Conservation (phyloP, 2,888 invertebrate genomes). For the Melipona bicolor region DNA sequence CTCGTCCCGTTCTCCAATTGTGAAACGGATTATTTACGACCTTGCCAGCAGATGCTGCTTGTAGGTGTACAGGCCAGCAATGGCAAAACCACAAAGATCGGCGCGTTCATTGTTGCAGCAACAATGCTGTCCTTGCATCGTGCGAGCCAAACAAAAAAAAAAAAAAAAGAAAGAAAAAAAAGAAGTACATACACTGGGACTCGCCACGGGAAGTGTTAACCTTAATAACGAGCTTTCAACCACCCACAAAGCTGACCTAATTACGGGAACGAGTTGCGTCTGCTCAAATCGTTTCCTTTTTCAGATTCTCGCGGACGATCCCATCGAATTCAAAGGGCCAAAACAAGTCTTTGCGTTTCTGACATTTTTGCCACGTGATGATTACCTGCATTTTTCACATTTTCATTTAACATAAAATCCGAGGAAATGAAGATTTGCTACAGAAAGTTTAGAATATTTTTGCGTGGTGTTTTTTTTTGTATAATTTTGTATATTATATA, state of each 20-base stretch:
- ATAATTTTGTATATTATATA: no score
- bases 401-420: no score
- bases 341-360: no score
- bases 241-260: slow-evolving; percentile 55
- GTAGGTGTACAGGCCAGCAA: slow-evolving; percentile 63
- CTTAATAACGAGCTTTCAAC: slow-evolving; percentile 63
- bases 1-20: slow-evolving; percentile 38
- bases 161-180: slow-evolving; percentile 4
- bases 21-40: slow-evolving; percentile 65
- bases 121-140: slow-evolving; percentile 65
- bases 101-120: slow-evolving; percentile 63
- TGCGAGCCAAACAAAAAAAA: slow-evolving; percentile 16
- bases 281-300: background rate
- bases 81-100: slow-evolving; percentile 55
- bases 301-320: background rate
- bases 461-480: no score
- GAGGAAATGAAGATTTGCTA: no score
- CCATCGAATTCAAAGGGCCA: no score
- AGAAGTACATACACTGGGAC: slow-evolving; percentile 11
- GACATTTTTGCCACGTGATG: no score
- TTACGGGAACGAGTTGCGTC: slow-evolving; percentile 40
- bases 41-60: slow-evolving; percentile 54
- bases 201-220: slow-evolving; percentile 44
- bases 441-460: no score
- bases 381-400: no score